These are phyloP conservation scores for Coregonus clupeaformis DNA, from an alignment of 2,113 vertebrate species.

Conservation along the genomic window DNA sequence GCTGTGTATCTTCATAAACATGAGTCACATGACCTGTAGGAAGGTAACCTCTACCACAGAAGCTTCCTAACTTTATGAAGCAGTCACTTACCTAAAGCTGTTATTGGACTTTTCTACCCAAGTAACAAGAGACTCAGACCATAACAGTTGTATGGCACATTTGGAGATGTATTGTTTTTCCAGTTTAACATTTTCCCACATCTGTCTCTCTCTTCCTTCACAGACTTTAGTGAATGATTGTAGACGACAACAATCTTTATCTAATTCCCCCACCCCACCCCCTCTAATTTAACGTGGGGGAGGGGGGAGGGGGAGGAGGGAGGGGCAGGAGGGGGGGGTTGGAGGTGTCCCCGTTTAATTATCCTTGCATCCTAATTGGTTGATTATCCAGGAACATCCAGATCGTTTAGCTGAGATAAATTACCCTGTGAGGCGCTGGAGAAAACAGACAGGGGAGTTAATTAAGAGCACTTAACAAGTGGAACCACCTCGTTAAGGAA, in stretches of 20 bases:
- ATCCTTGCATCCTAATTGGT: constrained; percentile 45
- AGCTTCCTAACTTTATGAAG: too few species aligned
- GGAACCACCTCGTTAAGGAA: not conserved
- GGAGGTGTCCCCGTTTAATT: constrained; percentile 29
- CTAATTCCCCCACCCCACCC: too few species aligned
- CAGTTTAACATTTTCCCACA: constrained; percentile 2
- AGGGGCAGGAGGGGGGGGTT: too few species aligned
- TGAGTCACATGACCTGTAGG: not conserved
- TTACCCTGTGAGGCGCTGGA: constrained; percentile 26
- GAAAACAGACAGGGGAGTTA: constrained; percentile 15
- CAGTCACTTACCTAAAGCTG: too few species aligned
- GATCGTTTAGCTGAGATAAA: constrained; percentile 43
- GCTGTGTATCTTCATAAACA: constrained; percentile 58
- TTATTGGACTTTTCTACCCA: too few species aligned
- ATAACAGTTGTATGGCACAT: too few species aligned
- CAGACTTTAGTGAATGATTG: not conserved
- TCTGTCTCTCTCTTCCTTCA: constrained; percentile 17
- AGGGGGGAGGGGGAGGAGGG: too few species aligned
- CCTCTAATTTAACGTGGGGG: not conserved
- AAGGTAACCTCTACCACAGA: too few species aligned
- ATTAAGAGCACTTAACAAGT: not conserved
- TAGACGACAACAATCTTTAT: too few species aligned
- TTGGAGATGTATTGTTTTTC: too few species aligned
- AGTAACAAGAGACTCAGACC: too few species aligned
- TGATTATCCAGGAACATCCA: constrained; percentile 43